Evolutionary conservation across 2,113 vertebrate species (phyloP).

Genomic region (Channa maculata): DNA sequence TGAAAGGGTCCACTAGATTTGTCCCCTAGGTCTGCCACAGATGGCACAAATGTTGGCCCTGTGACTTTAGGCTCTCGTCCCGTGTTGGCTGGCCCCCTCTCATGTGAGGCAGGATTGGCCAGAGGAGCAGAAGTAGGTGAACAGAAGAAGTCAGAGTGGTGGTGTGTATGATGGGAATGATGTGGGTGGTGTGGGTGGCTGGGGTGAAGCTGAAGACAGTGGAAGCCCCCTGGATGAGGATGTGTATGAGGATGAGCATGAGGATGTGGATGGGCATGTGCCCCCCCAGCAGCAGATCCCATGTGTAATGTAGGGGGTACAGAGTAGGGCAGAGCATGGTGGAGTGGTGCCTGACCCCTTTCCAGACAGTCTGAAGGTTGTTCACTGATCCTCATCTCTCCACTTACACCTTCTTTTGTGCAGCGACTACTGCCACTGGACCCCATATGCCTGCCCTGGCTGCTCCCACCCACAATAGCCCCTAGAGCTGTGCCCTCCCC

Average conservation of each 20-base stretch:
- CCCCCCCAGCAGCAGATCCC: slow-evolving; percentile 83
- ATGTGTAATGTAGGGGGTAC: slow-evolving; percentile 87
- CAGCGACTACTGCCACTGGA: slow-evolving; percentile 79
- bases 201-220: slow-evolving; percentile 92
- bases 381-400: slow-evolving; percentile 87
- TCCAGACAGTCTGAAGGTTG: slow-evolving; percentile 92
- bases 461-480: slow-evolving; percentile 77
- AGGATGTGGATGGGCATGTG: slow-evolving; percentile 86
- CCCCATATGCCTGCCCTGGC: slow-evolving; percentile 76
- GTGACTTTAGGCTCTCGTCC: slow-evolving; percentile 89
- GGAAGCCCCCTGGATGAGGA: slow-evolving; percentile 86
- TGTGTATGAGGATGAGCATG: slow-evolving; percentile 83
- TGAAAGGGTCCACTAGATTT: slow-evolving; percentile 89
- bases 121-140: slow-evolving; percentile 84
- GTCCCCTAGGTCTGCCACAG: slow-evolving; percentile 90
- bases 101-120: slow-evolving; percentile 85
- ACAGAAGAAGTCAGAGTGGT: slow-evolving; percentile 90
- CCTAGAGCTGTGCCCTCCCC: slow-evolving; percentile 82
- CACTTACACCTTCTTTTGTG: slow-evolving; percentile 84
- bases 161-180: slow-evolving; percentile 79
- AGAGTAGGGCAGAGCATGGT: slow-evolving; percentile 90
- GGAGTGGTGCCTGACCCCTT: slow-evolving; percentile 89
- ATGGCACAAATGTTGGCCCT: slow-evolving; percentile 92
- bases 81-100: slow-evolving; percentile 80
- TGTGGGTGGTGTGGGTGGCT: slow-evolving; percentile 82